Evolutionary conservation across 2,797 vertebrate genomes (phyloP).

Genomic region (Odontamblyopus lacepedii): DNA sequence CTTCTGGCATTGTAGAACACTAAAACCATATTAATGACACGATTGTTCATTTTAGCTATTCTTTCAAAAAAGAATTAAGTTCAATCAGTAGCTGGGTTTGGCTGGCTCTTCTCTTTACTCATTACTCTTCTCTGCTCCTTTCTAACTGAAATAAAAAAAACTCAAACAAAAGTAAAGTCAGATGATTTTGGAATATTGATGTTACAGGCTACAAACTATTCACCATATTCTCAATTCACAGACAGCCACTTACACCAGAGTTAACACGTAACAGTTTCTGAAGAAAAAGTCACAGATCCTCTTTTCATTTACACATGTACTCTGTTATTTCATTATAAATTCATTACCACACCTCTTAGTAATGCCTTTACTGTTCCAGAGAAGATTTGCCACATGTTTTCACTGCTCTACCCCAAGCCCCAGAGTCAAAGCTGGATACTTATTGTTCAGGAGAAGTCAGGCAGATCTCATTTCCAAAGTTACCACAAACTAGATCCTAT

Average conservation of each 20-base stretch:
- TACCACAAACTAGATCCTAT: slow-evolving; percentile 27
- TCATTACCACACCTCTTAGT: slow-evolving; percentile 13
- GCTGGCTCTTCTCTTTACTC: neutral
- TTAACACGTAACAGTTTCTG: neutral
- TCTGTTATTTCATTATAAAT: slow-evolving; percentile 18
- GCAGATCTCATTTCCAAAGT: slow-evolving; percentile 28
- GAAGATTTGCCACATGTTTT: slow-evolving; percentile 12
- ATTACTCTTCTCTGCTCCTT: slow-evolving; percentile 43
- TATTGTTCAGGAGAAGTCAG: slow-evolving; percentile 25
- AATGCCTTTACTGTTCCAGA: slow-evolving; percentile 10
- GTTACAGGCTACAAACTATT: neutral
- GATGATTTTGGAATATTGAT: slow-evolving; percentile 41
- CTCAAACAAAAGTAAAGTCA: slow-evolving; percentile 65
- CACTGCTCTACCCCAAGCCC: neutral
- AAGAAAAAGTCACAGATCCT: slow-evolving; percentile 2
- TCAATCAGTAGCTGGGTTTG: neutral
- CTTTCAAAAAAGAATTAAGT: neutral
- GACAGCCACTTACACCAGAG: slow-evolving; percentile 16
- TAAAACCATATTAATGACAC: too few relatives aligned
- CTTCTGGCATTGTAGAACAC: neutral
- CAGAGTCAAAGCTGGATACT: neutral
- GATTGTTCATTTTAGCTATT: too few relatives aligned
- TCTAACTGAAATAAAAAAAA: slow-evolving; percentile 60
- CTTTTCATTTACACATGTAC: neutral
- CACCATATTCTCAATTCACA: slow-evolving; percentile 35